Conservation (phyloP, 2,888 invertebrate species). For the Nemapogon koenigi region DNA sequence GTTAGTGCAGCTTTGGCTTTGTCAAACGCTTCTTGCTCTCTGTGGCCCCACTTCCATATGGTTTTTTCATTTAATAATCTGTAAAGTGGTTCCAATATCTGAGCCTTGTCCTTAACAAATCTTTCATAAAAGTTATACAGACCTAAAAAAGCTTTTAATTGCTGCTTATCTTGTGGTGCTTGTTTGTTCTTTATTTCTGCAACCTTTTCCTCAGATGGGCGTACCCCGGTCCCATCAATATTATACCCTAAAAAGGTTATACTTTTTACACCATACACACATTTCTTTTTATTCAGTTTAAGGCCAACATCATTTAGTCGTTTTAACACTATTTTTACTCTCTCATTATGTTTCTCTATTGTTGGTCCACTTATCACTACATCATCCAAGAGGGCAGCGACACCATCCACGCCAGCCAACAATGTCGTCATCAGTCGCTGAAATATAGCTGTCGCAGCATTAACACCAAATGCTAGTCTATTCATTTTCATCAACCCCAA, state of each 20-base stretch:
- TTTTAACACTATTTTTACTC: slow-evolving; percentile 11
- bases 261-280: slow-evolving; percentile 4
- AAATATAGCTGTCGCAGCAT: slow-evolving; percentile 16
- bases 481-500: slow-evolving; percentile 17
- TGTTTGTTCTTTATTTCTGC: slow-evolving; percentile 16
- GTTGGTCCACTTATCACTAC: slow-evolving; percentile 13
- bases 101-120: slow-evolving; percentile 9
- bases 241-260: slow-evolving; percentile 2
- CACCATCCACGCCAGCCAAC: slow-evolving; percentile 16
- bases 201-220: slow-evolving; percentile 17
- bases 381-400: slow-evolving; percentile 16
- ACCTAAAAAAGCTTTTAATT: slow-evolving; percentile 17
- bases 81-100: slow-evolving; percentile 14
- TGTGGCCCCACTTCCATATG: slow-evolving; percentile 9
- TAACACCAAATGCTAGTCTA: slow-evolving; percentile 17
- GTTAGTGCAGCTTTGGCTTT: slow-evolving; percentile 12
- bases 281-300: slow-evolving; percentile 13
- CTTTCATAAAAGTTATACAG: slow-evolving; percentile 14
- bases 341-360: slow-evolving; percentile 11
- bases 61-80: slow-evolving; percentile 3
- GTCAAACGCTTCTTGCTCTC: slow-evolving; percentile 15
- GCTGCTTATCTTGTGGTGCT: slow-evolving; percentile 14
- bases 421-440: slow-evolving; percentile 15
- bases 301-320: slow-evolving; percentile 12
- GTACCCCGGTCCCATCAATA: slow-evolving; percentile 15